Base-by-base conservation (phyloP, 2,797 vertebrate genomes). In the Rhinichthys osculus region DNA sequence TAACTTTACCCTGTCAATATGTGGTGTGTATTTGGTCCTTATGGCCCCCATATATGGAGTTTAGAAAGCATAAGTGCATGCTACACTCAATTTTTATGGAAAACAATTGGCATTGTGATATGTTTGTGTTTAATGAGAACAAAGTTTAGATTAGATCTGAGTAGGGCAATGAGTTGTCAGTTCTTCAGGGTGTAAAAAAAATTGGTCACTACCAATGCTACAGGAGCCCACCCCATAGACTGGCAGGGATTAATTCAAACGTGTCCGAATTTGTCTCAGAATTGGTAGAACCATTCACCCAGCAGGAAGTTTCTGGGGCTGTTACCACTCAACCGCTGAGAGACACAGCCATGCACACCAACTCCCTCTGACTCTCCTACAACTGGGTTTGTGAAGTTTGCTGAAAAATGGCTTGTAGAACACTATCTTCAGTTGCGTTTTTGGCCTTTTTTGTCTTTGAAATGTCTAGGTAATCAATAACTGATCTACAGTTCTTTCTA, bases 261-360 rank as follows among this genome's bases (percentile, higher is more conserved):
- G 6, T 27, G 23, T 84, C 62, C 21, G 21, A 69, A 52, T 76
- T 67, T 54, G 13, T 52, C 7, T 40, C 7, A 50, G 30, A 69
- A 74, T 66, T 33, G 17, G 30, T n/a, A 54, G 21, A 50, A 50
- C 42, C 71, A 74, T 83, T 54, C 67, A 21, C 82, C 42, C 72
- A 64, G 72, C 44, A 52, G 30, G 72, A n/a, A 21, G 47, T 30
- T 66, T 27, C 33, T 70, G 38, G 35, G 23, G 38, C 33, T 69
- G 30, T 69, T 69, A 69, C 35, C 7, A 3, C 62, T 40, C 50
- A 54, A 47, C 59, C 17, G 2, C 74, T 70, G 83, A 84, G 50
- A 84, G 64, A 57, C 47, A 40, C 4, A 7, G 62, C 19, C 78
- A 23, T 5, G 10, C 8, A 64, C 38, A 42, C 38, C 0, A 1